phyloP scores from a whole-genome alignment of 2,797 vertebrate genomes.

The Scomberomorus guttatus region DNA sequence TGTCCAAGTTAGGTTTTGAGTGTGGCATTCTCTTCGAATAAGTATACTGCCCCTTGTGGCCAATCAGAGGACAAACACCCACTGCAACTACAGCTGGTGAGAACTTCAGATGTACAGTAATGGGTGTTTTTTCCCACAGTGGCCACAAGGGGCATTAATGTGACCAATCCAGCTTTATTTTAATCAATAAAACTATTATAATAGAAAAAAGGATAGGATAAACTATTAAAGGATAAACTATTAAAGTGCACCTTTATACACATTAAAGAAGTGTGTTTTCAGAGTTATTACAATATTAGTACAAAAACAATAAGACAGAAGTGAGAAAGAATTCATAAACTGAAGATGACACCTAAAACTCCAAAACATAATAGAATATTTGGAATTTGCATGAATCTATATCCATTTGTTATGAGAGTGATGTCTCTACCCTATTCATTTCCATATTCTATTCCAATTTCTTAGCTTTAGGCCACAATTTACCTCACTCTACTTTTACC shows the following conservation, averaged over 20 bases:
- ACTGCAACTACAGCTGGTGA: too few species aligned
- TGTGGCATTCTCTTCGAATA: too few species aligned
- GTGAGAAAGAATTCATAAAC: conserved; percentile 17
- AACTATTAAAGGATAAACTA: not conserved
- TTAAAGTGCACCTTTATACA: not conserved
- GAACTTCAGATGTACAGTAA: too few species aligned
- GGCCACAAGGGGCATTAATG: too few species aligned
- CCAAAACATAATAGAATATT: conserved; percentile 7
- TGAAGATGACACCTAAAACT: conserved; percentile 21
- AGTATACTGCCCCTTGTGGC: too few species aligned
- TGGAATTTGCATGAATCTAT: conserved; percentile 28
- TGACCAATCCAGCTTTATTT: too few species aligned
- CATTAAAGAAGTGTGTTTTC: not conserved
- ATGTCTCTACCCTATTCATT: conserved; percentile 6
- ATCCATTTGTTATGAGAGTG: conserved; percentile 5
- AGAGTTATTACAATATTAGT: conserved; percentile 10
- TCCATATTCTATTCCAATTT: not conserved
- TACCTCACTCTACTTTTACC: not conserved
- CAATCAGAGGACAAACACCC: too few species aligned
- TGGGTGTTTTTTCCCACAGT: too few species aligned
- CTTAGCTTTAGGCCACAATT: conserved; percentile 6
- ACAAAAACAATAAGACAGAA: not conserved
- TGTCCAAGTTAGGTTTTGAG: too few species aligned
- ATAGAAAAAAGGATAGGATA: too few species aligned
- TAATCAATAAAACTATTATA: too few species aligned